Evolutionary conservation across 1,140 invertebrate genomes (phyloP).

Genomic region (Hesperophylax magnus): DNA sequence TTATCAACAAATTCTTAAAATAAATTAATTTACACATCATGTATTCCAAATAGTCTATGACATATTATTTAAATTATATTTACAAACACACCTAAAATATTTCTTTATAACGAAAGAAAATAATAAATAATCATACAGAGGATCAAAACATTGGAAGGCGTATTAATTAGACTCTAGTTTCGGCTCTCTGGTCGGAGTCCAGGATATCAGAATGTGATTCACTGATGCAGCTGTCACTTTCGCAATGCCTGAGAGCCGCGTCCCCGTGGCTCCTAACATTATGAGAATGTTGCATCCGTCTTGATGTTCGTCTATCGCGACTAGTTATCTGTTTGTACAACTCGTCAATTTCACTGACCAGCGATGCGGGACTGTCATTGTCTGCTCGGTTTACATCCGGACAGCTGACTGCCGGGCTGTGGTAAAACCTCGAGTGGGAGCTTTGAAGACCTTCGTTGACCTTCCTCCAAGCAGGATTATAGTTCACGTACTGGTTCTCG

Average conservation of each 20-base stretch:
- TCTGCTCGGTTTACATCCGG: constrained; percentile 65
- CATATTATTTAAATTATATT: constrained; percentile 14
- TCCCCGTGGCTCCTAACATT: constrained; percentile 66
- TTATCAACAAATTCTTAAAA: constrained; percentile 27
- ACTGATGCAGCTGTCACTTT: constrained; percentile 69
- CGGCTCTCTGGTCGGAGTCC: constrained; percentile 50
- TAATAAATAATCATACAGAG: neutral
- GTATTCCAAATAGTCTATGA: neutral
- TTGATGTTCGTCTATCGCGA: constrained; percentile 62
- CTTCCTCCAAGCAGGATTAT: constrained; percentile 66
- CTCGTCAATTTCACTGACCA: constrained; percentile 72
- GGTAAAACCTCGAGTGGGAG: constrained; percentile 66
- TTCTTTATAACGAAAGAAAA: neutral
- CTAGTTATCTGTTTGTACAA: constrained; percentile 73
- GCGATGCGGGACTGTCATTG: constrained; percentile 64
- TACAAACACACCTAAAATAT: neutral
- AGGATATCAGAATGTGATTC: constrained; percentile 64
- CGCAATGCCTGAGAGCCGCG: constrained; percentile 63
- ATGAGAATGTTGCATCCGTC: constrained; percentile 57
- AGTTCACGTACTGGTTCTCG: constrained; percentile 69
- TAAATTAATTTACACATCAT: neutral
- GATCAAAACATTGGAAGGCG: neutral
- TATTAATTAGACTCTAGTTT: constrained; percentile 48
- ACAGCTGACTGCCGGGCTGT: constrained; percentile 66
- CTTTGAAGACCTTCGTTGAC: constrained; percentile 61